Evolutionary conservation across 2,888 invertebrate genomes (phyloP).

Genomic region (Sarcophaga subvicina): DNA sequence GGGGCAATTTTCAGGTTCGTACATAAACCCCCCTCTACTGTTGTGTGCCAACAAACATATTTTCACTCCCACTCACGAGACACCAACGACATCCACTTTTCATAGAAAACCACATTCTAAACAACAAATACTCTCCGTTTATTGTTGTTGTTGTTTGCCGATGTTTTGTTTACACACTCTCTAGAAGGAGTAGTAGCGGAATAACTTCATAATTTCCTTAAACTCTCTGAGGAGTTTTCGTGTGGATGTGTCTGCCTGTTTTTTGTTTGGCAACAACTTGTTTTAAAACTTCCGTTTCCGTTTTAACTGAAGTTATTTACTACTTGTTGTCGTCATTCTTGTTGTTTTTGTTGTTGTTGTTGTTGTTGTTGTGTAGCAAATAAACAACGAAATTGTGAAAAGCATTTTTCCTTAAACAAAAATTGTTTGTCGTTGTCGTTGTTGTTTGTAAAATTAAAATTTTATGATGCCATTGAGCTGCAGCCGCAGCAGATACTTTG

Average conservation of each 20-base stretch:
- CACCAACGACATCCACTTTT: no score
- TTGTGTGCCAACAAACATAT: no score
- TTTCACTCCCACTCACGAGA: no score
- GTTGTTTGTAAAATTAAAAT: slow-evolving; percentile 24
- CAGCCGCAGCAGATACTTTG: slow-evolving; percentile 10
- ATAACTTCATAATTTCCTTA: slow-evolving; percentile 57
- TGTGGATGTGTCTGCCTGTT: slow-evolving; percentile 42
- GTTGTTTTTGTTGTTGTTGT: slow-evolving; percentile 34
- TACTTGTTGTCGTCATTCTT: background rate
- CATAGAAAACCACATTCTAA: no score
- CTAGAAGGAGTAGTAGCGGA: background rate
- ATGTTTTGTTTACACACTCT: background rate
- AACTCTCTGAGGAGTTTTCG: slow-evolving; percentile 59
- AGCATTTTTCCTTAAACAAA: background rate
- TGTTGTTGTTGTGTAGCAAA: background rate
- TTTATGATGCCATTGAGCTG: slow-evolving; percentile 12
- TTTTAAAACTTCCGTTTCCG: slow-evolving; percentile 67
- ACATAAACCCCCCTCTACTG: no score
- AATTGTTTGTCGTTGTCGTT: background rate
- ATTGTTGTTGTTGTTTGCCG: slow-evolving; percentile 1
- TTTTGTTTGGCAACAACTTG: slow-evolving; percentile 47
- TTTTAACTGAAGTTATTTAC: slow-evolving; percentile 46
- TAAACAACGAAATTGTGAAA: background rate
- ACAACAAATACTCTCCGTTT: background rate
- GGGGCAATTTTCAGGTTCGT: background rate